Base-by-base conservation (phyloP, 1,140 invertebrate genomes). In the Calycopis cecrops region DNA sequence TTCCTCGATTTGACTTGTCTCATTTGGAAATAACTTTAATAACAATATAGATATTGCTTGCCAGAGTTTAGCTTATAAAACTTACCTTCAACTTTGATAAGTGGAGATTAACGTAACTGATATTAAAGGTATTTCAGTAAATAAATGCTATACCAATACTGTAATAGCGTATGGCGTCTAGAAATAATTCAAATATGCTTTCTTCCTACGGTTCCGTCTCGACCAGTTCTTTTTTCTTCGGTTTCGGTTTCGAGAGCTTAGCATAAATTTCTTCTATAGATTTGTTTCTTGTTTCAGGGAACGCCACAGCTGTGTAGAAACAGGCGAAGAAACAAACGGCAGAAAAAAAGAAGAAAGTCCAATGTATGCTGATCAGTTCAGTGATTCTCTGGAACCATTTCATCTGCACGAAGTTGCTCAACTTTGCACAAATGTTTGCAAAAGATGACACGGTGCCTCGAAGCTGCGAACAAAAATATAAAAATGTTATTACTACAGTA, bases 381-480 rank as follows among this genome's bases (percentile, higher is more conserved):
- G 73, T 73, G 9, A 86, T 55, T 21, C 61, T 70, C 3, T 71
- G 75, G 71, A 86, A 86, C 76, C 79, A 83, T 61, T 86, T 86
- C 66, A 77, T 79, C 56, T 86, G 83, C 6, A 86, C 38, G 59
- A 86, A 86, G 65, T 85, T 85, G 66, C 76, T 79, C 11, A 82
- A 62, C 62, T 85, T 85, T 0, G 80, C 82, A 57, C 74, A 81
- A 8, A 85, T 74, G 69, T 85, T 85, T 0, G 80, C 72, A 53
- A 85, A 79, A 0, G 82, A 72, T n/a, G 82, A 85, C 0, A 85
- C 80, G 28, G 77, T 84, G 12, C 82, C 79, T 0, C 82, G 74
- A 4, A 84, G 60, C 82, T 85, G 76, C 6, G 8, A 74, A 78
- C 38, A 18, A 16, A 38, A 16, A 33, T 0, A 37, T 21, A 18